Evolutionary conservation across 2,888 invertebrate species (phyloP).

Genomic region (Malachius bipustulatus): DNA sequence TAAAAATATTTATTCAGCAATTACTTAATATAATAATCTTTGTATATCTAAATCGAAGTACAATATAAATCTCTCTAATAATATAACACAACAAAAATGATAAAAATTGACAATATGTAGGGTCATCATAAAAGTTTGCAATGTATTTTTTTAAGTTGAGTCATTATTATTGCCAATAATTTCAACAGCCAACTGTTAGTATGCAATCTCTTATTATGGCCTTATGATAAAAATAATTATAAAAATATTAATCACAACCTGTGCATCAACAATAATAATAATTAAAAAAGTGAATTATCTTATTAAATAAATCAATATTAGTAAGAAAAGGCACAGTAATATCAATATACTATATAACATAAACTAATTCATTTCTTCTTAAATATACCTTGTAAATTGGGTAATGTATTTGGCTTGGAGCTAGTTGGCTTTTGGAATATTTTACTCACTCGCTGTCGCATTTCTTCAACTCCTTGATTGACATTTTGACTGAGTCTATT

Average conservation of each 20-base stretch:
- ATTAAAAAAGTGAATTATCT: constrained; percentile 6
- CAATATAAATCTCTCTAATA: no score
- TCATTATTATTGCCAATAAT: no score
- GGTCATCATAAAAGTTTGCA: no score
- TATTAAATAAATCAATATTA: not conserved
- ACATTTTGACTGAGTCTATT: constrained; percentile 31
- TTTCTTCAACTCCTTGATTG: constrained; percentile 47
- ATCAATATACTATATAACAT: constrained; percentile 12
- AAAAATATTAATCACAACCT: constrained; percentile 11
- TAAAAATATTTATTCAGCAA: no score
- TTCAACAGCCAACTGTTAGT: no score
- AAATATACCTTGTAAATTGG: constrained; percentile 37
- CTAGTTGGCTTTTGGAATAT: constrained; percentile 40
- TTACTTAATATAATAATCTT: no score
- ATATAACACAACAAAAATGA: no score
- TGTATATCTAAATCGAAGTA: no score
- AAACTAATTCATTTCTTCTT: constrained; percentile 33
- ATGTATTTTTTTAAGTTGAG: no score
- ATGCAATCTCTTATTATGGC: no score
- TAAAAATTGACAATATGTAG: no score
- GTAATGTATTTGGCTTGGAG: constrained; percentile 31
- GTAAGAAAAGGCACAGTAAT: constrained; percentile 11
- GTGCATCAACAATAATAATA: constrained; percentile 2
- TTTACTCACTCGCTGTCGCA: constrained; percentile 47
- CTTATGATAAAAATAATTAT: no score